A percentile compares a stretch with the other conserved stretches of the same genome.
phyloP scores from a whole-genome alignment of 2,113 vertebrate species.

The Psilopogon haemacephalus region DNA sequence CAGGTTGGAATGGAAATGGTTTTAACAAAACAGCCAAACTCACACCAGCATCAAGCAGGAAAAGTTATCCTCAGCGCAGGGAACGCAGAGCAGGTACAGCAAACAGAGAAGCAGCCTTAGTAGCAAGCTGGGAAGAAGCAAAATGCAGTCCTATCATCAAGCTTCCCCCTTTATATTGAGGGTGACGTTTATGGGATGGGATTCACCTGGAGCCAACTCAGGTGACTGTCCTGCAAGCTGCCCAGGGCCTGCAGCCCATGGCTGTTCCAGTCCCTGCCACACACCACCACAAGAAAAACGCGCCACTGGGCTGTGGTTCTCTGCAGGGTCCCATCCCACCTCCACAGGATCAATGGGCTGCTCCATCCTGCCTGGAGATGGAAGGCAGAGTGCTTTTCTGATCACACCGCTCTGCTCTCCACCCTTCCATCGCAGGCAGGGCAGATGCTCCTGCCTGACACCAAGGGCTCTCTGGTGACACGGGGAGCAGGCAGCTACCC shows the following conservation, averaged over 20 bases:
- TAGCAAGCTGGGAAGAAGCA: background rate
- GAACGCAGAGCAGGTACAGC: background rate
- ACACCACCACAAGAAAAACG: background rate
- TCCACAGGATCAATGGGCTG: background rate
- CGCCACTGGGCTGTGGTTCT: background rate
- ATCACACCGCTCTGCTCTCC: background rate
- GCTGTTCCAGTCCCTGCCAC: background rate
- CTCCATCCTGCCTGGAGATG: background rate
- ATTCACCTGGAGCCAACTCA: background rate
- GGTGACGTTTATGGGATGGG: background rate
- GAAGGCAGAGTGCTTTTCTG: background rate
- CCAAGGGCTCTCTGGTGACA: background rate
- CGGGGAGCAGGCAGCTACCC: background rate
- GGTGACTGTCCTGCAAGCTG: background rate
- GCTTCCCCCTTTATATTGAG: background rate
- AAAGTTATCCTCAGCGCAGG: background rate
- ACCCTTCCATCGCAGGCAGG: background rate
- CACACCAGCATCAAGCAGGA: background rate
- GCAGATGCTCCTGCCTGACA: background rate
- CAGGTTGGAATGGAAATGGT: background rate
- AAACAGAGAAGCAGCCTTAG: background rate
- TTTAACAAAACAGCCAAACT: background rate
- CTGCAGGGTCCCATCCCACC: background rate
- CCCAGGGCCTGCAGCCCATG: background rate
- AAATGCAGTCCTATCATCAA: background rate